phyloP scores from a whole-genome alignment of 1,140 invertebrate species.

The Cydia pomonella region DNA sequence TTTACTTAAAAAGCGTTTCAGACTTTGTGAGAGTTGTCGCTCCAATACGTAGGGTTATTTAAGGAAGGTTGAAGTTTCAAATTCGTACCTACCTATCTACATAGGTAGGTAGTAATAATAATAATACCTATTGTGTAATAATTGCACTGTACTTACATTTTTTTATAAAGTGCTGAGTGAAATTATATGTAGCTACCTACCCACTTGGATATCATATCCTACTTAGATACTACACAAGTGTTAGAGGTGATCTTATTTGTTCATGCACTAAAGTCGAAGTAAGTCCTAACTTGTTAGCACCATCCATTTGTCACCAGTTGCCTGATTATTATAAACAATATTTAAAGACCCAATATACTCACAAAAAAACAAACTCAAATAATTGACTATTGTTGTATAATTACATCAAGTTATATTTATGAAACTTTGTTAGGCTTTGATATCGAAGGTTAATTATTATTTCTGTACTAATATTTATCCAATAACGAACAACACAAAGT shows the following conservation, averaged over 20 bases:
- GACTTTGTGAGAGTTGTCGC: background rate
- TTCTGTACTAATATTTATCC: background rate
- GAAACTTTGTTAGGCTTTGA: background rate
- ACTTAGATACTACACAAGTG: too few species aligned
- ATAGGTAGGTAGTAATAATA: too few species aligned
- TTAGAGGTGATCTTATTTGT: background rate
- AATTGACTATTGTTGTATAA: background rate
- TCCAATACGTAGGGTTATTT: background rate
- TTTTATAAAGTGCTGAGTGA: too few species aligned
- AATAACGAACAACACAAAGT: background rate
- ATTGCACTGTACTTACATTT: too few species aligned
- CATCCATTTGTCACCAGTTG: too few species aligned
- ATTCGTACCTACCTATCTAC: background rate
- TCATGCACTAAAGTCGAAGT: background rate
- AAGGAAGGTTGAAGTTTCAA: background rate
- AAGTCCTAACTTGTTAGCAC: too few species aligned
- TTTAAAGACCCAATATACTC: too few species aligned
- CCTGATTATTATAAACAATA: too few species aligned
- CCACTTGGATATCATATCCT: too few species aligned
- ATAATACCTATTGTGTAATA: too few species aligned
- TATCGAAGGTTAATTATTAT: background rate
- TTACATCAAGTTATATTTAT: background rate
- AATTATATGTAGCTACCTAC: too few species aligned
- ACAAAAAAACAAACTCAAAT: background rate
- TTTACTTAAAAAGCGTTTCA: background rate